Evolutionary conservation across 1,140 invertebrate genomes (phyloP), one percentile per base, ranked within the genome.

Genomic region (fruit fly (Drosophila melanogaster)): DNA sequence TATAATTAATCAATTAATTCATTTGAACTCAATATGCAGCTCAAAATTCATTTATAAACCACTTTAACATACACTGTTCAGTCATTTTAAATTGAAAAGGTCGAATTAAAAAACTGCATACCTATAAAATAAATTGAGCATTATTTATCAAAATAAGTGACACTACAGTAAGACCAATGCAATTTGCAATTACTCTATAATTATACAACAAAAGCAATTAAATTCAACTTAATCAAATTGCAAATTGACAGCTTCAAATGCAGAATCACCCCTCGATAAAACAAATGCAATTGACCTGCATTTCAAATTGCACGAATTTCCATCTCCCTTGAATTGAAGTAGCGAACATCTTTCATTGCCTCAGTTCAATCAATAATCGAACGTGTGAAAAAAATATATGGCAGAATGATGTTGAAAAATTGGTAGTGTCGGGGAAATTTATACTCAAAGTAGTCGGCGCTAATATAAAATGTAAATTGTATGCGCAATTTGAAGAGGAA

Each of bases 401-500:
- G 30, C 3, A 22, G 44, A 35, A 17, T 41, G 40, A 26, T 12
- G 30, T 2, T 11, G 14, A 65, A 22, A 40, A 37, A 15, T 43
- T 41, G 12, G 22, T 19, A 14, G 40, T 24, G 19, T 30, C 26
- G 6, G 4, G 11, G 26, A 47, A 33, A 66, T 12, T 24, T 11
- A 33, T 40, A 14, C 7, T 65, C 41, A n/a, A 51, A 69, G 47
- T 81, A 67, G 71, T 41, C 71, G 22, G 51, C 24, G 58, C 46
- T 56, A 81, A 87, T 87, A 87, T 89, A 67, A 87, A 73, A 87
- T 87, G 84, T 77, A 83, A 87, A 87, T 87, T 86, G 71, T 72
- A 76, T 79, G 83, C 81, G 65, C 81, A 81, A 76, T 79, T 87
- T 83, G 49, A 69, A 40, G 59, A 59, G 55, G 51, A 53, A 81